Evolutionary conservation across 1,140 invertebrate species (phyloP), one percentile per base, ranked within the genome.

Genomic region (Orchesella cincta): DNA sequence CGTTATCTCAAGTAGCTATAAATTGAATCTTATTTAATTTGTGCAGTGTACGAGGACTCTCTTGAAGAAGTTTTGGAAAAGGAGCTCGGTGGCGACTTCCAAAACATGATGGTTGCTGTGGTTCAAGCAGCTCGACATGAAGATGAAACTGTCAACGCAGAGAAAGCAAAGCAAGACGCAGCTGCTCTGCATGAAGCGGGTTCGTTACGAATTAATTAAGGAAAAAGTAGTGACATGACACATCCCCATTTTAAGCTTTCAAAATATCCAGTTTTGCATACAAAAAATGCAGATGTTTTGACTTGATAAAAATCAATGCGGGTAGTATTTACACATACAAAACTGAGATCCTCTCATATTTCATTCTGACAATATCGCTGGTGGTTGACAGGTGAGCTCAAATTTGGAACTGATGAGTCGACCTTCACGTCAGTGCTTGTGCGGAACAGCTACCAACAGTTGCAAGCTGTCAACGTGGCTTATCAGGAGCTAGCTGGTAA

Each of bases 61-160:
- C 86, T 99, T 78, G 97, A 98, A 84, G 90, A 90, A 8, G 94
- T 97, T 83, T 88, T 99, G 73, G 92, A 93, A 84, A 93, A 92
- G 29, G 97, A 99, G 83, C 96, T 96, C 26, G 97, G 94, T 0
- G 96, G 95, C 1, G 90, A 94, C 84, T 98, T 98, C 86, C 94
- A 94, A 85, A 90, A 95, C 77, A 87, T 99, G 12, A 90, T 97
- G 74, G 91, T 98, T n/a, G 93, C 93, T 0, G 85, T 94, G 57
- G 90, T 90, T 70, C 83, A 91, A 23, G 86, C 78, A 1, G 82
- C 82, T 3, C 82, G 86, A 20, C 84, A 85, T 36, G 84, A 85
- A 73, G 82, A 82, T 20, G 81, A 83, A 28, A 75, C 82, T 23
- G 77, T 84, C 0, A 82, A 86, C 57, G 36, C 78, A 1, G 82